Conservation (phyloP, 1,140 invertebrate genomes). For the Tetramorium parvispinum region DNA sequence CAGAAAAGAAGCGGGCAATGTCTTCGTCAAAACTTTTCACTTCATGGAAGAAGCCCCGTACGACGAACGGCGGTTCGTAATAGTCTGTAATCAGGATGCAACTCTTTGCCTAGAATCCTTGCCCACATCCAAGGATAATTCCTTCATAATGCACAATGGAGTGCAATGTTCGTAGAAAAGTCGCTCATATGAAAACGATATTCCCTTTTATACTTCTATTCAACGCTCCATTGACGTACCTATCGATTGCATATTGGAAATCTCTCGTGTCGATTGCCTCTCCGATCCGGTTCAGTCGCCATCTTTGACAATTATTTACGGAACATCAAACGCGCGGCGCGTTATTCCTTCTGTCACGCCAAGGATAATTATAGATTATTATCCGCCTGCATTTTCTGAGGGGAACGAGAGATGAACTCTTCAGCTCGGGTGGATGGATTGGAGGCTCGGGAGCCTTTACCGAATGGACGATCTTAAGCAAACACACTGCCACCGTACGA, state of each 20-base stretch:
- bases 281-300: constrained; percentile 2
- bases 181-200: not conserved
- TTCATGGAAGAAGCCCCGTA: not conserved
- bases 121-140: constrained; percentile 67
- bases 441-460: constrained; percentile 55
- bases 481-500: constrained; percentile 59
- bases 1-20: constrained; percentile 59
- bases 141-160: constrained; percentile 9
- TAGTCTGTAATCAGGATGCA: constrained; percentile 69
- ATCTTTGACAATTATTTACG: constrained; percentile 53
- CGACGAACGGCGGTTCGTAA: constrained; percentile 55
- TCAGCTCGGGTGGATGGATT: constrained; percentile 25
- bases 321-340: not conserved
- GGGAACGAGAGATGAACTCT: constrained; percentile 63
- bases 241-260: not conserved
- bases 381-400: constrained; percentile 46
- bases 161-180: constrained; percentile 19
- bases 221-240: not conserved
- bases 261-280: not conserved
- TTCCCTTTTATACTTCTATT: not conserved
- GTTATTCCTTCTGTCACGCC: not conserved
- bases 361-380: constrained; percentile 75
- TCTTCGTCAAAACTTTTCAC: constrained; percentile 29
- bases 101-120: constrained; percentile 46
- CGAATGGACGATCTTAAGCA: constrained; percentile 60